phyloP scores from a whole-genome alignment of 2,888 invertebrate species.

The Agrotis exclamationis region DNA sequence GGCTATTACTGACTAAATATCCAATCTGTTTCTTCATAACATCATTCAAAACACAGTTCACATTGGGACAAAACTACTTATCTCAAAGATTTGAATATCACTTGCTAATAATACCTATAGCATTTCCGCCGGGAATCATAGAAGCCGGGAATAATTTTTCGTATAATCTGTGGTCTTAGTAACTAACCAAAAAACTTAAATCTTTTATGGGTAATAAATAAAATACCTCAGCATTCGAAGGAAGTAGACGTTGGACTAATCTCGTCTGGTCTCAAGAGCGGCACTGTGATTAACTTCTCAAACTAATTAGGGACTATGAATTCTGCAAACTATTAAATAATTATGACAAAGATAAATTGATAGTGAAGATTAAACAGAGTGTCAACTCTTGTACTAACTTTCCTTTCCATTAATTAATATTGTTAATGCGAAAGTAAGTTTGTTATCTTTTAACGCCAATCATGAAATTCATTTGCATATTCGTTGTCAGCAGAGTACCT shows the following conservation, averaged over 20 bases:
- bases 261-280: constrained; percentile 26
- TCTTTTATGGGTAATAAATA: background rate
- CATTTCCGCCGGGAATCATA: too few relatives aligned
- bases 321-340: constrained; percentile 24
- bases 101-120: too few relatives aligned
- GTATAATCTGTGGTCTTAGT: background rate
- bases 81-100: background rate
- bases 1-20: too few relatives aligned
- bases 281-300: constrained; percentile 23
- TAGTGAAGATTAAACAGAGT: background rate
- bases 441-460: too few relatives aligned
- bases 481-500: too few relatives aligned
- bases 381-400: too few relatives aligned
- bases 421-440: too few relatives aligned
- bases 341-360: background rate
- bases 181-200: background rate
- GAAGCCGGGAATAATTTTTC: too few relatives aligned
- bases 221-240: constrained; percentile 23
- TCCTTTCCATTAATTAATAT: too few relatives aligned
- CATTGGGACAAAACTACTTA: background rate
- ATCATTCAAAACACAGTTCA: background rate
- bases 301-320: constrained; percentile 43
- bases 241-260: constrained; percentile 34
- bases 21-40: too few relatives aligned
- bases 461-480: too few relatives aligned